These are phyloP conservation scores for Meghimatium bilineatum DNA, from an alignment of 2,888 invertebrate species.

Conservation along the genomic window DNA sequence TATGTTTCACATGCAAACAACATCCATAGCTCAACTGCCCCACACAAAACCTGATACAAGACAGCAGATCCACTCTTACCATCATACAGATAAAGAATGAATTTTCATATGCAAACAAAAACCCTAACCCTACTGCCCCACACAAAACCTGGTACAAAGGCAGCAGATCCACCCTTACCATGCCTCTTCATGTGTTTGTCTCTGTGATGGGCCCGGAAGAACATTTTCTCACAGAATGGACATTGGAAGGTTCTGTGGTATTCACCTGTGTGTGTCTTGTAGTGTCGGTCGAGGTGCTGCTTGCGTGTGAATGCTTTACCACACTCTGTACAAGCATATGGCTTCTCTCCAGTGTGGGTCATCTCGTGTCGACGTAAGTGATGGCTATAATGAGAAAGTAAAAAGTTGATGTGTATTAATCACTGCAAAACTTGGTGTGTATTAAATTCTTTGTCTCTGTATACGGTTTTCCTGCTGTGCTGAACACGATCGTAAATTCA, in stretches of 20 bases:
- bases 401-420: no score
- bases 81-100: no score
- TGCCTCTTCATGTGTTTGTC: constrained; percentile 55
- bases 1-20: not conserved
- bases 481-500: no score
- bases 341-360: constrained; percentile 54
- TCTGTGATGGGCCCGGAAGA: constrained; percentile 54
- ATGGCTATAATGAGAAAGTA: constrained; percentile 37
- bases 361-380: constrained; percentile 54
- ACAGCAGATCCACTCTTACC: not conserved
- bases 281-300: constrained; percentile 54
- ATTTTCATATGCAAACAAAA: not conserved
- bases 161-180: constrained; percentile 30
- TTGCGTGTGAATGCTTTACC: constrained; percentile 56
- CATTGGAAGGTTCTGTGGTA: constrained; percentile 50
- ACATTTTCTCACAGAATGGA: constrained; percentile 56
- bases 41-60: not conserved
- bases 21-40: not conserved
- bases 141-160: not conserved
- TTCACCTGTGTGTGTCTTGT: constrained; percentile 54
- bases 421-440: no score
- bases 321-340: constrained; percentile 53
- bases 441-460: no score
- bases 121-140: not conserved
- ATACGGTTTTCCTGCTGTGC: no score